These are phyloP conservation scores for Tetraodon nigroviridis DNA, from an alignment of 2,113 vertebrate genomes.

Conservation along the genomic window DNA sequence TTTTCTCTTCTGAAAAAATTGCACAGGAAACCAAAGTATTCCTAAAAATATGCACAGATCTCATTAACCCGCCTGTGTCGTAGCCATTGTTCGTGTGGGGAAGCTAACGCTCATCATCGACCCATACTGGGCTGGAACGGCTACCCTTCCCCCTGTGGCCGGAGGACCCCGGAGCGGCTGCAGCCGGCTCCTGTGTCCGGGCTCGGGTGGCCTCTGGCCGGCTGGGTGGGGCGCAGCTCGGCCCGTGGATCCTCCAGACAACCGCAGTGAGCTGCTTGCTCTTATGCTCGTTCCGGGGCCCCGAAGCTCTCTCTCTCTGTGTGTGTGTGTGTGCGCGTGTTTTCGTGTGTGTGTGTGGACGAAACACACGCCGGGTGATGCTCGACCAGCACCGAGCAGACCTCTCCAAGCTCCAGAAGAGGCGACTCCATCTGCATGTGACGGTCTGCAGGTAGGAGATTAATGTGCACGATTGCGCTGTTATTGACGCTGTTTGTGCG, in stretches of 20 bases:
- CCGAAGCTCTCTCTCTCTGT: too few species aligned
- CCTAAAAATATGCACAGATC: too few species aligned
- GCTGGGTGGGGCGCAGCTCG: conserved; percentile 29
- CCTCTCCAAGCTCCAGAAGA: conserved; percentile 12
- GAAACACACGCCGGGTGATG: conserved; percentile 49
- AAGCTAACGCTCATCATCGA: too few species aligned
- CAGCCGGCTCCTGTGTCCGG: neutral
- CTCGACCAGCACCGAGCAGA: conserved; percentile 35
- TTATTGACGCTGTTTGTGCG: neutral
- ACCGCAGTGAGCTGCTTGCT: conserved; percentile 54
- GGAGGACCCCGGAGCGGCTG: neutral
- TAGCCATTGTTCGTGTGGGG: too few species aligned
- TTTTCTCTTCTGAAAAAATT: too few species aligned
- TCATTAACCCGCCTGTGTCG: too few species aligned
- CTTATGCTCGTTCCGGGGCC: conserved; percentile 65
- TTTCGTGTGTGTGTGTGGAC: too few species aligned
- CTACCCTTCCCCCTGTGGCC: neutral
- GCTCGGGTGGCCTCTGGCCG: neutral
- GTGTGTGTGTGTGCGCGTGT: too few species aligned
- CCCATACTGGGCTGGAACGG: neutral
- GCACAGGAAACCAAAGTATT: too few species aligned
- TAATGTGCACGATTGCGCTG: neutral
- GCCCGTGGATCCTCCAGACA: conserved; percentile 32
- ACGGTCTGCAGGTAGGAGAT: conserved; percentile 50
- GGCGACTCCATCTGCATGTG: conserved; percentile 42